These are phyloP conservation scores for Leuciscus waleckii DNA, from an alignment of 2,797 vertebrate species.

Conservation along the genomic window DNA sequence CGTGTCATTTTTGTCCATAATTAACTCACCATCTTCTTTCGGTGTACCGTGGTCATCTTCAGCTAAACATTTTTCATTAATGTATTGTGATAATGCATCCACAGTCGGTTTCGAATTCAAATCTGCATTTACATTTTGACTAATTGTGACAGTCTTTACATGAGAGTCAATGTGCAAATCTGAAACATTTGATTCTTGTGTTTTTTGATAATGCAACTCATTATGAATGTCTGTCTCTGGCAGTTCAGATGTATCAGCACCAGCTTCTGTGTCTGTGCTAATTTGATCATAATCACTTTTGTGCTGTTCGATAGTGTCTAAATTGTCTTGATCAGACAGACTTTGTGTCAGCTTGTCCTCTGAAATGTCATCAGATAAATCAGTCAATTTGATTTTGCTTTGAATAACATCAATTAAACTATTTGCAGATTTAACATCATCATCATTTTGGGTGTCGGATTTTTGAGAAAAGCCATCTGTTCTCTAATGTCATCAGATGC, in stretches of 20 bases:
- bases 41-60: neutral
- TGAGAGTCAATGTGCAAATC: neutral
- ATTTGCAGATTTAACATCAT: neutral
- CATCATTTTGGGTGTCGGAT: neutral
- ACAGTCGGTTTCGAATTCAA: neutral
- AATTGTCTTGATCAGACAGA: neutral
- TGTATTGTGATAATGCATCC: neutral
- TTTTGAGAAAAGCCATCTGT: slow-evolving; percentile 5
- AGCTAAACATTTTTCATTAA: neutral
- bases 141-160: neutral
- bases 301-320: neutral
- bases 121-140: neutral
- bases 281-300: neutral
- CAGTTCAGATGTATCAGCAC: slow-evolving; percentile 1
- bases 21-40: slow-evolving; percentile 7
- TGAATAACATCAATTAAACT: neutral
- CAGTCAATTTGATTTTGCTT: neutral
- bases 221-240: neutral
- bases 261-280: neutral
- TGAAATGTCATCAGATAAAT: slow-evolving; percentile 4
- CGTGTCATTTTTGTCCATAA: slow-evolving; percentile 1
- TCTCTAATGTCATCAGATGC: slow-evolving; percentile 18
- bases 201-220: neutral
- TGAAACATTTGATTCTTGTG: neutral
- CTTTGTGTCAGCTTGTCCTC: neutral